These are phyloP conservation scores for Calameuta filiformis DNA, from an alignment of 2,888 invertebrate genomes.

Conservation along the genomic window DNA sequence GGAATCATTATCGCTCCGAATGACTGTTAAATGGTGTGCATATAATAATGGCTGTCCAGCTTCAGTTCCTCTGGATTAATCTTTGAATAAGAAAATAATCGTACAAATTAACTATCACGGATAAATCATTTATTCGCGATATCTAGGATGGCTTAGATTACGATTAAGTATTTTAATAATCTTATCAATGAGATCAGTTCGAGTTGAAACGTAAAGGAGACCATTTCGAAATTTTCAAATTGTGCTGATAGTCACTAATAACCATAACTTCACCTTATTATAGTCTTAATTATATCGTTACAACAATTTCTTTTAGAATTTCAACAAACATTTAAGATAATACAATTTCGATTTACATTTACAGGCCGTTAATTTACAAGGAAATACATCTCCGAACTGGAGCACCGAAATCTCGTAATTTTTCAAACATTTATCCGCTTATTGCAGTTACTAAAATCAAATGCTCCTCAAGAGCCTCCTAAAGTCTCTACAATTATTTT, in stretches of 20 bases:
- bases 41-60: not conserved
- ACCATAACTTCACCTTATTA: not conserved
- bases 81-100: not conserved
- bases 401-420: not conserved
- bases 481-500: not conserved
- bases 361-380: not conserved
- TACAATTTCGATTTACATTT: not conserved
- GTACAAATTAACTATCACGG: not conserved
- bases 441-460: not conserved
- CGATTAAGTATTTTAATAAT: not conserved
- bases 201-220: not conserved
- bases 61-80: not conserved
- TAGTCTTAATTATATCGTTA: not conserved
- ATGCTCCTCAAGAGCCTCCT: not conserved
- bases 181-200: not conserved
- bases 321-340: not conserved
- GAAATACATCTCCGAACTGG: not conserved
- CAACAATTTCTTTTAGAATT: not conserved
- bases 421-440: not conserved
- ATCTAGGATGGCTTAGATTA: not conserved
- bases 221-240: not conserved
- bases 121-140: not conserved
- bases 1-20: not conserved
- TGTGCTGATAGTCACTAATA: not conserved
- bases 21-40: not conserved